Base-by-base conservation (phyloP, 2,888 invertebrate genomes). In the Tillus elongatus region DNA sequence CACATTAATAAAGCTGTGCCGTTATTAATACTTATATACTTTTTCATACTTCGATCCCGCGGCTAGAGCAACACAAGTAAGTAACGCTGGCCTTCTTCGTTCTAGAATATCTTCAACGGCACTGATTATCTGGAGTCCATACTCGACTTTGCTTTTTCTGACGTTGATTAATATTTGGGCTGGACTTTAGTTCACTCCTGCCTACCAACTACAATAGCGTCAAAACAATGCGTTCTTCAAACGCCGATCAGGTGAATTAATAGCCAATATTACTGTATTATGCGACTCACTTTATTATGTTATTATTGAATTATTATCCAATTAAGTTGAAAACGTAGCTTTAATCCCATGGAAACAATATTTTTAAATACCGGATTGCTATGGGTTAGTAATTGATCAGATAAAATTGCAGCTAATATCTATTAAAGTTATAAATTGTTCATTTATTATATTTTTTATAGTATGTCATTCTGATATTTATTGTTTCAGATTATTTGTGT, bases 101-200 rank as follows among this genome's bases (percentile, higher is more conserved):
- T 13, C 33, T 30, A 36, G 33, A 15, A 28, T 1, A 11, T 2
- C 11, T 15, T 15, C 15, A n/a, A 14, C 26, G 24, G 28, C 32
- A 30, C 27, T 50, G 58, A 47, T 13, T 51, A 37, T 41, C 47
- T 56, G 54, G 46, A 50, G 49, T 51, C 49, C 53, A 51, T 44
- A 52, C 50, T 46, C 48, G 52, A 52, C 47, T 51, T 49, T 47
- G 50, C 50, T 49, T 56, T 53, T 54, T 55, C 46, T 60, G 62
- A 62, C 61, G 56, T 61, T 62, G 61, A 62, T 62, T 62, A 62
- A 62, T 62, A 61, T 61, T 62, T 61, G 58, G 56, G 58, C 53
- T 52, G 56, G 53, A 52, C 57, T 45, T n/a, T n/a, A 49, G 49
- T 49, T 53, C 54, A 54, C 58, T 60, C 57, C 60, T 58, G 58